Evolutionary conservation across 2,113 vertebrate species (phyloP), one percentile per base, ranked within the genome.

Genomic region (Thunnus thynnus): DNA sequence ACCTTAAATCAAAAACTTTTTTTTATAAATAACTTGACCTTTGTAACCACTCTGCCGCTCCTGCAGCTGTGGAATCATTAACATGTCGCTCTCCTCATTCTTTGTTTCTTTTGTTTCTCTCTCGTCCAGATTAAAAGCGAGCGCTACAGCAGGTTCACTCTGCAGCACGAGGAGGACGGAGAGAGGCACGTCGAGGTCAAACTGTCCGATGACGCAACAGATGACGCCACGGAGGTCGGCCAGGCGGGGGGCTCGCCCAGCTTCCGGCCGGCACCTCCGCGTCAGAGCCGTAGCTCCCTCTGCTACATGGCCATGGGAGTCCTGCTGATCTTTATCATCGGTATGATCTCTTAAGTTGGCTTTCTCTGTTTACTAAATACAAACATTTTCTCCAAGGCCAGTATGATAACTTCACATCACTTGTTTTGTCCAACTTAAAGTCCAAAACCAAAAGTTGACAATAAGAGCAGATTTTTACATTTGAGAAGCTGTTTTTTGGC

Each of bases 181-280:
- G 95, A 90, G 62, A 94, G 93, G 62, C 96, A 96, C 0, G 95
- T 97, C 7, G 97, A 98, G 88, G 96, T 99, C 94, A 98, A 97
- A 20, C 89, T 97, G 27, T 95, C 96, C 0, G 72, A 80, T 1
- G 89, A 91, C 3, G 92, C 63, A 11, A 93, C 95, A 0, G 97
- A 97, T 3, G 97, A 97, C 87, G 94, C 56, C 92, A 79, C 74
- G 55, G 85, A 94, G 61, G 72, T 62, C 0, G 91, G 14, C 2
- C 57, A 60, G 47, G 83, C 18, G 6, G 76, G 22, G 0, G 87
- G 55, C 48, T 90, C 92, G 0, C 85, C 82, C 3, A 91, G 63
- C 54, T 88, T 86, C 58, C 83, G 86, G 50, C 80, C 82, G 8
- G 70, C 46, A 0, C 62, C 51, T 44, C 77, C 0, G 4, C 65